Percentiles rank a stretch among this genome's conserved stretches.
Evolutionary conservation across 2,888 invertebrate species (phyloP).

Genomic region (Mallateleia sp.): DNA sequence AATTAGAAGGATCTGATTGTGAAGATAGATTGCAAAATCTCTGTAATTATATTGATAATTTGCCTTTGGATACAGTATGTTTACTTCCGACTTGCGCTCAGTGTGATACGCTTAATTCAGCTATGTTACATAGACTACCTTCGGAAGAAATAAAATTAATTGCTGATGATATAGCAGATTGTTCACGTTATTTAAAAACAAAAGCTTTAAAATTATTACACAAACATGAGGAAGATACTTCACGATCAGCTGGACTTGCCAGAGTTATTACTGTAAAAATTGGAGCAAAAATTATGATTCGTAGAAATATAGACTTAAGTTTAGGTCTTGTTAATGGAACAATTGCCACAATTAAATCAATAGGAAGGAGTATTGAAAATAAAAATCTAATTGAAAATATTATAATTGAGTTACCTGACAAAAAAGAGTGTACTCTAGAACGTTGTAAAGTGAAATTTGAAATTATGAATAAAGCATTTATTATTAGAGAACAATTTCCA

Average conservation of each 20-base stretch:
- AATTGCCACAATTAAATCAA: slow-evolving; percentile 75
- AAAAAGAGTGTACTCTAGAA: slow-evolving; percentile 66
- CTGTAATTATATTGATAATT: slow-evolving; percentile 9
- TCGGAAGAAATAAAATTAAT: slow-evolving; percentile 40
- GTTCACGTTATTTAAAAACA: slow-evolving; percentile 56
- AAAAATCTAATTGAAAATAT: slow-evolving; percentile 73
- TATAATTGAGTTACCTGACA: no score
- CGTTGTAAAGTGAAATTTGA: slow-evolving; percentile 78
- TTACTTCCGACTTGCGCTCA: slow-evolving; percentile 83
- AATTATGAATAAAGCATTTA: slow-evolving; percentile 44
- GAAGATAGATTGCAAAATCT: slow-evolving; percentile 12
- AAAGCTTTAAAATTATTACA: slow-evolving; percentile 69
- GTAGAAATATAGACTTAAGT: slow-evolving; percentile 81
- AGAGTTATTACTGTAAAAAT: slow-evolving; percentile 65
- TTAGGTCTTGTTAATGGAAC: slow-evolving; percentile 82
- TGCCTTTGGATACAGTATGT: slow-evolving; percentile 77
- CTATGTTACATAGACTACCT: slow-evolving; percentile 72
- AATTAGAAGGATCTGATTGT: neutral
- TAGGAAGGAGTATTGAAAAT: slow-evolving; percentile 80
- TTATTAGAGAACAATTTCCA: slow-evolving; percentile 28
- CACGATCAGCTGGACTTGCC: slow-evolving; percentile 81
- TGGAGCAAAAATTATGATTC: slow-evolving; percentile 77
- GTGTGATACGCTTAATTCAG: slow-evolving; percentile 68
- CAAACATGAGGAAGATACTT: slow-evolving; percentile 76
- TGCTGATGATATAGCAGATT: slow-evolving; percentile 76